Base-by-base conservation (phyloP, 2,888 invertebrate genomes). In the Tetragonula carbonaria region DNA sequence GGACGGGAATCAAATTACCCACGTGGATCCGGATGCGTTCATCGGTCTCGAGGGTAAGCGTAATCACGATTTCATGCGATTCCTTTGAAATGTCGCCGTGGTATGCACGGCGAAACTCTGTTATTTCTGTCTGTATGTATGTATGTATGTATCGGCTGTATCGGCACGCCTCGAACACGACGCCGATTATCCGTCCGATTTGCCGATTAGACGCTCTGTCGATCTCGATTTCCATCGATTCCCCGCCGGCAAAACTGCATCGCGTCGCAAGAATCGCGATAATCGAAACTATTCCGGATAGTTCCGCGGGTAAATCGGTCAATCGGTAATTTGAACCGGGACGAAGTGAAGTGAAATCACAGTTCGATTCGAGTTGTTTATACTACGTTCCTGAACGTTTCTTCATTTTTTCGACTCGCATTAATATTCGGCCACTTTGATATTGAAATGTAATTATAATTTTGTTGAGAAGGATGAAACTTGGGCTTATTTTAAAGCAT, bases 21-120 rank as follows among this genome's bases (percentile, higher is more conserved):
- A 96, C 90, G 96, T 98, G 90, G 97, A 98, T 94, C 97, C 97
- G 83, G 97, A 97, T 90, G 98, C 98, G 50, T 98, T 98, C 93
- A 96, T 96, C 84, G 98, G 98, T 88, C 96, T 98, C 74, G 98
- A 98, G 96, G 98, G 98, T 98, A 95, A 95, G 94, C 90, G 82
- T 77, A 84, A 82, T 80, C 67, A 57, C 62, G 23, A 65, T 66
- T 74, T 62, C 55, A 70, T 59, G 16, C 53, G 13, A 53, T 67
- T 72, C 50, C 74, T 38, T 77, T 74, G 51, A 45, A 57, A n/a
- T n/a, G 18, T 53, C 72, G 0, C 65, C 5, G 23, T 11, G 28
- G 51, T 38, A 14, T n/a, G 14, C 1, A 28, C 4, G 53, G 11
- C 8, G 5, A 50, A 28, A 74, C 50, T 21, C 8, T 51, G 33